Conservation (phyloP, 2,888 invertebrate genomes). For the Protodeltote pygarga region DNA sequence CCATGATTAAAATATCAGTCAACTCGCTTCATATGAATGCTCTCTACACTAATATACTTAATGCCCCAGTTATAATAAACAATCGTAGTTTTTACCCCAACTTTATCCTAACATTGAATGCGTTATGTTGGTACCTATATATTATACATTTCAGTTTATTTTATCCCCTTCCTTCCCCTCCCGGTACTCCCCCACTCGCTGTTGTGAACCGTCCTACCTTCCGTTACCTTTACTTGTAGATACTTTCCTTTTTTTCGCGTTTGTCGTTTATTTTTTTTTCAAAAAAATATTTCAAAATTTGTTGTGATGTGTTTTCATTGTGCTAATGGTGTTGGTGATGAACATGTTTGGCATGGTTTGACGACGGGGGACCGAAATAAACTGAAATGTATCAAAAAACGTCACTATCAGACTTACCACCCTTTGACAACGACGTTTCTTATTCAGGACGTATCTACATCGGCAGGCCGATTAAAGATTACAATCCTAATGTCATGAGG, state of each 20-base stretch:
- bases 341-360: slow-evolving; percentile 68
- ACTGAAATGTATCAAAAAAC: slow-evolving; percentile 81
- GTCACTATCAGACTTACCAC: slow-evolving; percentile 42
- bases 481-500: slow-evolving; percentile 77
- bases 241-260: slow-evolving; percentile 34
- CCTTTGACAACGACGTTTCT: slow-evolving; percentile 53
- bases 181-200: slow-evolving; percentile 64
- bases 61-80: slow-evolving; percentile 51
- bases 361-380: slow-evolving; percentile 73
- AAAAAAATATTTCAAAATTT: slow-evolving; percentile 46
- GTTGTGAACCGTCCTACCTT: slow-evolving; percentile 60
- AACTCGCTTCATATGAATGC: slow-evolving; percentile 44
- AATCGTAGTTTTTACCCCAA: slow-evolving; percentile 60
- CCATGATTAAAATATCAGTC: too few species aligned
- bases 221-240: slow-evolving; percentile 43
- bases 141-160: slow-evolving; percentile 87
- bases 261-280: slow-evolving; percentile 44
- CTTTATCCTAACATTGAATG: slow-evolving; percentile 79
- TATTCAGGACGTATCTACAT: slow-evolving; percentile 76
- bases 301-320: slow-evolving; percentile 68
- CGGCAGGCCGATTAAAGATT: slow-evolving; percentile 81
- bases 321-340: slow-evolving; percentile 76
- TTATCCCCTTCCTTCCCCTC: slow-evolving; percentile 67
- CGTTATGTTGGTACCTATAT: slow-evolving; percentile 76
- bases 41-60: slow-evolving; percentile 52